These are phyloP conservation scores for Siderastrea radians DNA, from an alignment of 92 coral and sea anemone species.

Conservation along the genomic window DNA sequence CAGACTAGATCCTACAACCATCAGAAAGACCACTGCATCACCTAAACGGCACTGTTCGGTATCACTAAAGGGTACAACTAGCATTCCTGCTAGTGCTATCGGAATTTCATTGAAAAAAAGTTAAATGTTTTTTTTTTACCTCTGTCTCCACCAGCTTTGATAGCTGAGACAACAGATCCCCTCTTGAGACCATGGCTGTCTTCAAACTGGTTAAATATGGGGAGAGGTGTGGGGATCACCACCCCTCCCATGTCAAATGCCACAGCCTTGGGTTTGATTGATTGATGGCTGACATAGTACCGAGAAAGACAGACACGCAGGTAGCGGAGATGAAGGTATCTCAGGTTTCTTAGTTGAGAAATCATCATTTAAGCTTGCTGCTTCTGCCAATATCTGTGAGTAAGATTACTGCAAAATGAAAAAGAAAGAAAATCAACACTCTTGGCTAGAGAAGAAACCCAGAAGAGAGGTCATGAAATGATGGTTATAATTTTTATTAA, in stretches of 20 bases:
- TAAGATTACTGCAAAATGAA: not conserved
- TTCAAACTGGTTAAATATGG: slow-evolving; percentile 76
- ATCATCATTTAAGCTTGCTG: slow-evolving; percentile 21
- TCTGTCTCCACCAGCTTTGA: slow-evolving; percentile 86
- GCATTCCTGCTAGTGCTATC: too few species aligned
- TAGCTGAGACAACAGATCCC: slow-evolving; percentile 84
- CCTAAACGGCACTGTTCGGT: too few species aligned
- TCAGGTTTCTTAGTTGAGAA: slow-evolving; percentile 15
- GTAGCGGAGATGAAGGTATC: slow-evolving; percentile 26
- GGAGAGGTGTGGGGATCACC: slow-evolving; percentile 87
- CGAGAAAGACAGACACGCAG: slow-evolving; percentile 10
- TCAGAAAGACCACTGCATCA: not conserved
- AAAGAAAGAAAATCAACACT: not conserved
- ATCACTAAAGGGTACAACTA: too few species aligned
- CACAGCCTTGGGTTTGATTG: slow-evolving; percentile 85
- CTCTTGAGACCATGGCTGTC: slow-evolving; percentile 78
- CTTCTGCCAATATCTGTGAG: not conserved
- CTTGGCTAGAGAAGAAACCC: too few species aligned
- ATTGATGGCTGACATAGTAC: slow-evolving; percentile 10
- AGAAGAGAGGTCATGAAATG: too few species aligned
- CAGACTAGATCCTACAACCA: not conserved
- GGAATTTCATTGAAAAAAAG: too few species aligned
- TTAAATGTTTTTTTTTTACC: slow-evolving; percentile 41
- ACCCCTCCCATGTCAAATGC: slow-evolving; percentile 99
- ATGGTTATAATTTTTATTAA: too few species aligned